phyloP scores from a whole-genome alignment of 2,797 vertebrate species.

The Cephalopachus bancanus region DNA sequence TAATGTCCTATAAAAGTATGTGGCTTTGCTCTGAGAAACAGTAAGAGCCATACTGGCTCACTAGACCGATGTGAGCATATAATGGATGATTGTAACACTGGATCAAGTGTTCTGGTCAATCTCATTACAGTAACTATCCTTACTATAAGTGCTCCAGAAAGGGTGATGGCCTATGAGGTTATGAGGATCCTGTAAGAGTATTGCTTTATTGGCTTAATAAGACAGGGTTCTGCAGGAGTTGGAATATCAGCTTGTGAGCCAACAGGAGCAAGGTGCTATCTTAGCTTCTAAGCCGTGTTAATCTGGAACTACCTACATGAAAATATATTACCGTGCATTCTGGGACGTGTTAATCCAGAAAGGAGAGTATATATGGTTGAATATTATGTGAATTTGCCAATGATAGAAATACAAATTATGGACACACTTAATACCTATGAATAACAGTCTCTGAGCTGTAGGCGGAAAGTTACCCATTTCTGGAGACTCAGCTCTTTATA shows the following conservation, averaged over 20 bases:
- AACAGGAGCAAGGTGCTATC: accelerated
- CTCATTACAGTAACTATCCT: not conserved
- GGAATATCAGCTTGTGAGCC: not conserved
- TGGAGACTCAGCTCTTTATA: not conserved
- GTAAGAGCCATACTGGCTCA: accelerated
- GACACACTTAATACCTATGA: not conserved
- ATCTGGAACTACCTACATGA: too few relatives aligned
- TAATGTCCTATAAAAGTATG: accelerated
- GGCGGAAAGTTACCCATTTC: not conserved
- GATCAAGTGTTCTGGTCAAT: not conserved
- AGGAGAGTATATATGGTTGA: too few relatives aligned
- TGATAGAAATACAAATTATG: not conserved
- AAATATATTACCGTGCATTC: not conserved
- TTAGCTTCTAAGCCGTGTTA: not conserved
- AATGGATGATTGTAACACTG: not conserved
- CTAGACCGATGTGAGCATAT: not conserved
- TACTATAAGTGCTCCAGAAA: not conserved
- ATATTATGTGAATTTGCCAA: not conserved
- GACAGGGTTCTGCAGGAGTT: not conserved
- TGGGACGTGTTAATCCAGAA: not conserved
- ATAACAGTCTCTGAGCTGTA: not conserved
- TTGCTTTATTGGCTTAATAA: not conserved
- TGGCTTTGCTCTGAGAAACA: not conserved
- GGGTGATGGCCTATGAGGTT: not conserved
- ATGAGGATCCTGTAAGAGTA: too few relatives aligned